Evolutionary conservation across 2,888 invertebrate genomes (phyloP), one percentile per base, ranked within the genome.

Genomic region (Miltochrista miniata): DNA sequence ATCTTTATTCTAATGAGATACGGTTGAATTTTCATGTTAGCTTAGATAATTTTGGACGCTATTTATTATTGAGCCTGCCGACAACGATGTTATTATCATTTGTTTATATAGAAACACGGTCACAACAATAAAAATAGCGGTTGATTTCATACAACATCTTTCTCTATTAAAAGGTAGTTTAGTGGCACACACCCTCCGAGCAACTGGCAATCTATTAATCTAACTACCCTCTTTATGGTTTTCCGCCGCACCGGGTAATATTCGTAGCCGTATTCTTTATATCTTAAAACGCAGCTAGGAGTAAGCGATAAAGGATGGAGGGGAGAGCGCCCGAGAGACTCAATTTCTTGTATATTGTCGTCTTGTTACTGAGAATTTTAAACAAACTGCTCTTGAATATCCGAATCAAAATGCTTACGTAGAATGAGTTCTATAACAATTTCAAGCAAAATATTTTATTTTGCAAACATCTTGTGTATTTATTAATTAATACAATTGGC

Each of bases 161-260:
- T 83, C 82, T 79, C 74, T 83, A 85, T 84, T 85, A 83, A 80
- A 81, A 59, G 79, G 79, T 76, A 81, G 78, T 84, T 84, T 79
- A 72, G 77, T 72, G 64, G 78, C 79, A 74, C 56, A 65, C 71
- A 70, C 74, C 72, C 76, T 73, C 69, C 61, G 61, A 59, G 72
- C 74, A 71, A 66, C 72, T 72, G 73, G 78, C 80, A 71, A 85
- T 81, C 79, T 83, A 83, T 84, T 83, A 83, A 82, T 80, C 74
- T 81, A 83, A 83, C 81, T 81, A 76, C 81, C 76, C 72, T 72
- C 73, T 81, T 83, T 81, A 81, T 81, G 76, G 81, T 74, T 80
- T 82, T 75, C 68, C 61, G 66, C 70, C 74, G 68, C 70, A 63
- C 68, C n/a, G n/a, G n/a, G n/a, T n/a, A n/a, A n/a, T n/a, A n/a